Conservation (phyloP, 2,797 vertebrate species). For the Decapterus maruadsi region DNA sequence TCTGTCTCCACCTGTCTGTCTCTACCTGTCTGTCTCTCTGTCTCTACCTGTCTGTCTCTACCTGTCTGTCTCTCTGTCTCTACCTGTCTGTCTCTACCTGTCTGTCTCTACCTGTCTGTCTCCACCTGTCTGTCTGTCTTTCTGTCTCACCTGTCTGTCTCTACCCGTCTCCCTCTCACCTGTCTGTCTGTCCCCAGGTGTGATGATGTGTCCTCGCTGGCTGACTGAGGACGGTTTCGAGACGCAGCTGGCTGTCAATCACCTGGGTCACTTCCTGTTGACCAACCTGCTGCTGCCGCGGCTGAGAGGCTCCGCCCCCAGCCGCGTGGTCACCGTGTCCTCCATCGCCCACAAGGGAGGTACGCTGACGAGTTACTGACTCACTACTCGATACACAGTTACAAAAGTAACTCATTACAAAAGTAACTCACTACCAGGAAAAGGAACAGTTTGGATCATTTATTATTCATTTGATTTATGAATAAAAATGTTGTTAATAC, state of each 20-base stretch:
- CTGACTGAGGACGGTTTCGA: conserved; percentile 86
- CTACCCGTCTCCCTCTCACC: background rate
- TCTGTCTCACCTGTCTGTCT: too few relatives aligned
- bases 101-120: background rate
- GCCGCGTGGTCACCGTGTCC: conserved; percentile 82
- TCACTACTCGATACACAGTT: too few relatives aligned
- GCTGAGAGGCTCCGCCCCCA: conserved; percentile 80
- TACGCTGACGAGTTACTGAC: conserved; percentile 51
- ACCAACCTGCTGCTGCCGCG: conserved; percentile 81
- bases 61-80: background rate
- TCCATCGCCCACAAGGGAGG: conserved; percentile 83
- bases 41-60: too few relatives aligned
- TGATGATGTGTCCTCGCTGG: conserved; percentile 87
- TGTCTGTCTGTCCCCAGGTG: conserved; percentile 77
- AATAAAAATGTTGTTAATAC: too few relatives aligned
- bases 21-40: too few relatives aligned
- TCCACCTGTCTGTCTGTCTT: too few relatives aligned
- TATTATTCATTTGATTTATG: too few relatives aligned
- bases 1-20: conserved; percentile 35
- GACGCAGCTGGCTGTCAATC: conserved; percentile 86
- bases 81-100: background rate
- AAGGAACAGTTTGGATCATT: too few relatives aligned
- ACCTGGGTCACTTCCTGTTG: conserved; percentile 85
- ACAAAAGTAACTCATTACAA: too few relatives aligned
- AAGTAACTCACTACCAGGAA: too few relatives aligned